Conservation (phyloP, 2,113 vertebrate species). For the Passer montanus region DNA sequence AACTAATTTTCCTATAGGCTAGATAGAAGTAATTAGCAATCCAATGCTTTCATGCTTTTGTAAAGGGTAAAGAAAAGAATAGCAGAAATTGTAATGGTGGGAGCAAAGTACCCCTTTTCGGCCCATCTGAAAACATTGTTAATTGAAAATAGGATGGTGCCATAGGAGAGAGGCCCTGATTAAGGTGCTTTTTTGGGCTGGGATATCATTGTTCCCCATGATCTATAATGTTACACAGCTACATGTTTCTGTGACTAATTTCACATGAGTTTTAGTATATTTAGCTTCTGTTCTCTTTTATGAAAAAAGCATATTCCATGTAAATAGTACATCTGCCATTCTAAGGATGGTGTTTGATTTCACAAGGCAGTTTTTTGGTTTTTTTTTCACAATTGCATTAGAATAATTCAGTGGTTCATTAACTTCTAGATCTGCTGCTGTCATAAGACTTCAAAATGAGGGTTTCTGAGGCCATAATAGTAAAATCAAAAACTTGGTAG, state of each 20-base stretch:
- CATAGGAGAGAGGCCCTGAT: slow-evolving; percentile 33
- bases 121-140: slow-evolving; percentile 73
- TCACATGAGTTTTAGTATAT: neutral
- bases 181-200: slow-evolving; percentile 26
- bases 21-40: slow-evolving; percentile 81
- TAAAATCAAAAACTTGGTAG: neutral
- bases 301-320: neutral
- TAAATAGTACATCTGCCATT: neutral
- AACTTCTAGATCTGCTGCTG: neutral
- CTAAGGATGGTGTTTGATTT: neutral
- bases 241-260: neutral
- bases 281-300: neutral
- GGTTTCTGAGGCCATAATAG: neutral
- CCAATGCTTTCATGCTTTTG: slow-evolving; percentile 80
- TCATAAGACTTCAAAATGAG: neutral
- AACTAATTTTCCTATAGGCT: slow-evolving; percentile 83
- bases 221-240: neutral
- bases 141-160: slow-evolving; percentile 64
- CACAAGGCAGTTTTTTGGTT: neutral
- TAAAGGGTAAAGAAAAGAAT: slow-evolving; percentile 75
- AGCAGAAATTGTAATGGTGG: slow-evolving; percentile 70
- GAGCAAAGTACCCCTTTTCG: slow-evolving; percentile 69
- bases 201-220: neutral
- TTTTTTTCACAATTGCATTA: neutral
- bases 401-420: neutral